Percentiles rank a stretch among this genome's conserved stretches.
Evolutionary conservation across 2,113 vertebrate species (phyloP).

Genomic region (Poeciliopsis turrubarensis): DNA sequence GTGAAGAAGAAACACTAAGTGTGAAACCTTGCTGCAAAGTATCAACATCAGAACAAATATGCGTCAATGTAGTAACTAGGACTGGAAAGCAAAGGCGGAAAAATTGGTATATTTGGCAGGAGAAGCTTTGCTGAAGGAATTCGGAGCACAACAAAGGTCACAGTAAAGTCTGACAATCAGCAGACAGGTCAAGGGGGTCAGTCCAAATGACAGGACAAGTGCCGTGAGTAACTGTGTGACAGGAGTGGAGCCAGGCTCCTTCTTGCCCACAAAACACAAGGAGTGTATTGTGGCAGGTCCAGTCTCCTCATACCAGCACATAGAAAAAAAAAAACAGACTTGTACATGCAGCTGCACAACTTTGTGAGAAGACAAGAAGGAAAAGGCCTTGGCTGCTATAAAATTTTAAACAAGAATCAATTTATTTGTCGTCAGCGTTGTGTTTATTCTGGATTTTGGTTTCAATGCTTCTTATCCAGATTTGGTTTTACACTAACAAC

Average conservation of each 20-base stretch:
- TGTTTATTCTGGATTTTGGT: constrained; percentile 24
- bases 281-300: constrained; percentile 65
- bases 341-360: constrained; percentile 63
- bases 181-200: constrained; percentile 69
- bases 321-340: constrained; percentile 33
- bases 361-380: constrained; percentile 38
- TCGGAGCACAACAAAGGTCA: constrained; percentile 39
- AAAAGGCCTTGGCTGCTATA: constrained; percentile 43
- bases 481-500: constrained; percentile 33
- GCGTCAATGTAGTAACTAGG: neutral
- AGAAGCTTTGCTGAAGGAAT: constrained; percentile 25
- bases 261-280: constrained; percentile 69
- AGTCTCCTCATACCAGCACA: constrained; percentile 63
- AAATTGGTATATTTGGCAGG: neutral
- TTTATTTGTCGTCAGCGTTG: constrained; percentile 17
- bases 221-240: constrained; percentile 77
- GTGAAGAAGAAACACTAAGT: constrained; percentile 33
- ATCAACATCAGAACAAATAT: neutral
- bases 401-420: constrained; percentile 42
- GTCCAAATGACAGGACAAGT: constrained; percentile 75
- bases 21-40: constrained; percentile 22
- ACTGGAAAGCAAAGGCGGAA: neutral
- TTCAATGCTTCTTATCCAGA: constrained; percentile 14
- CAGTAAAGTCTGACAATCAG: constrained; percentile 45
- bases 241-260: constrained; percentile 69